Conservation (phyloP, 1,140 invertebrate genomes). For the Hylaeus anthracinus region DNA sequence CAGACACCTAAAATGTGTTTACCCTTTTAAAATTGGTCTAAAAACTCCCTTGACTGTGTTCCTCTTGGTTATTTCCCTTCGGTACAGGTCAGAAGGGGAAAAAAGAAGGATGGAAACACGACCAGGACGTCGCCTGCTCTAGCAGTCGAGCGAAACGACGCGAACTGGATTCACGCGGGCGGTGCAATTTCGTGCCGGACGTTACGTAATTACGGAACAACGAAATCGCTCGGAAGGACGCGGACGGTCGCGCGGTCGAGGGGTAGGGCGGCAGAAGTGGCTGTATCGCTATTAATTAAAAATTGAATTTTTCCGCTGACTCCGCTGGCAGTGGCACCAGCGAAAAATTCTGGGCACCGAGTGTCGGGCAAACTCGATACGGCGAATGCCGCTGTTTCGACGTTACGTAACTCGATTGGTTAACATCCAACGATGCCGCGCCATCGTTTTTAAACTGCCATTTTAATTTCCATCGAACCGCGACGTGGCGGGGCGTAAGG, state of each 20-base stretch:
- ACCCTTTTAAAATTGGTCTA: no score
- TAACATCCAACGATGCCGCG: slow-evolving; percentile 9
- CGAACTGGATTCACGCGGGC: slow-evolving; percentile 7
- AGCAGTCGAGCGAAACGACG: slow-evolving; percentile 24
- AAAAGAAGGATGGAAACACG: neutral
- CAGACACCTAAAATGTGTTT: no score
- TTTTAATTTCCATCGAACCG: neutral
- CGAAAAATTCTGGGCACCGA: slow-evolving; percentile 4
- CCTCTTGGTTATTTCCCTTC: no score
- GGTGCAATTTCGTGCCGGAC: slow-evolving; percentile 26
- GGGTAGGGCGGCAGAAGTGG: slow-evolving; percentile 11
- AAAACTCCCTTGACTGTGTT: no score
- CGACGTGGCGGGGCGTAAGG: no score
- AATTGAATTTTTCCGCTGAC: slow-evolving; percentile 48
- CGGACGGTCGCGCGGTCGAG: neutral
- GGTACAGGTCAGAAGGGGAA: no score
- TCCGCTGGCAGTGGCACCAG: slow-evolving; percentile 26
- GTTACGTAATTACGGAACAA: slow-evolving; percentile 47
- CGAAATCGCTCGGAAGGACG: slow-evolving; percentile 10
- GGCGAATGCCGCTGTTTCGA: slow-evolving; percentile 19
- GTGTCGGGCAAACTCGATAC: slow-evolving; percentile 34
- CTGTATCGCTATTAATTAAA: slow-evolving; percentile 51
- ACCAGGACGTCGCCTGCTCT: slow-evolving; percentile 9
- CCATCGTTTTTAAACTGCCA: neutral
- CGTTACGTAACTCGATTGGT: slow-evolving; percentile 36